Percentiles rank a stretch among this genome's conserved stretches.
Evolutionary conservation across 2,888 invertebrate species (phyloP).

Genomic region (Venusia cambrica): DNA sequence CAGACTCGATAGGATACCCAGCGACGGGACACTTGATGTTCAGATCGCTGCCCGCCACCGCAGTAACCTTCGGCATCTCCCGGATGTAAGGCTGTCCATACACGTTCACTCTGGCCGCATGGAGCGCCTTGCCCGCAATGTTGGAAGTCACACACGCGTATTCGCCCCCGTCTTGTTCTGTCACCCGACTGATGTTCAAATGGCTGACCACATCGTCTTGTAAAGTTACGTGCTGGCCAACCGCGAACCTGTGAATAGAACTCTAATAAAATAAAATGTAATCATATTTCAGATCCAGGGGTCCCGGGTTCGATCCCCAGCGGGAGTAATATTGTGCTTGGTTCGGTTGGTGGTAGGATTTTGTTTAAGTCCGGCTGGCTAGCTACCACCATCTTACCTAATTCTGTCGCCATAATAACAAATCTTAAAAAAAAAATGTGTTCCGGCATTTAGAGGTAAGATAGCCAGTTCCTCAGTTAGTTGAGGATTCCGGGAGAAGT

Average conservation of each 20-base stretch:
- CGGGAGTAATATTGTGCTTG: no score
- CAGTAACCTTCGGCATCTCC: slow-evolving; percentile 93
- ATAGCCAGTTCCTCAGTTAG: no score
- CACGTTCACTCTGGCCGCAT: slow-evolving; percentile 92
- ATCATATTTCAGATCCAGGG: no score
- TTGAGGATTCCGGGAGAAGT: no score
- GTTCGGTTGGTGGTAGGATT: no score
- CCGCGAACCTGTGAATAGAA: slow-evolving; percentile 84
- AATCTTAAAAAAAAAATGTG: no score
- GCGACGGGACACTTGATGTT: slow-evolving; percentile 94
- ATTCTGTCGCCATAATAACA: no score
- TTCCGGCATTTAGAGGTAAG: no score
- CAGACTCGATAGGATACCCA: slow-evolving; percentile 92
- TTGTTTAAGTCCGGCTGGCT: no score
- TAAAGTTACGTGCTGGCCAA: slow-evolving; percentile 94
- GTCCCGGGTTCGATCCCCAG: no score
- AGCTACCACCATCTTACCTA: no score
- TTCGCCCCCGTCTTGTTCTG: slow-evolving; percentile 94
- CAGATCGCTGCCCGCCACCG: slow-evolving; percentile 91
- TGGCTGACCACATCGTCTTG: slow-evolving; percentile 96
- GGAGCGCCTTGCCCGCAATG: slow-evolving; percentile 88
- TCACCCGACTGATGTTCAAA: slow-evolving; percentile 92
- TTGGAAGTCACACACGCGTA: slow-evolving; percentile 93
- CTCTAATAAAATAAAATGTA: no score
- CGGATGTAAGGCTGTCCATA: slow-evolving; percentile 93